Conservation (phyloP, 2,113 vertebrate species). For the Myodes glareolus region DNA sequence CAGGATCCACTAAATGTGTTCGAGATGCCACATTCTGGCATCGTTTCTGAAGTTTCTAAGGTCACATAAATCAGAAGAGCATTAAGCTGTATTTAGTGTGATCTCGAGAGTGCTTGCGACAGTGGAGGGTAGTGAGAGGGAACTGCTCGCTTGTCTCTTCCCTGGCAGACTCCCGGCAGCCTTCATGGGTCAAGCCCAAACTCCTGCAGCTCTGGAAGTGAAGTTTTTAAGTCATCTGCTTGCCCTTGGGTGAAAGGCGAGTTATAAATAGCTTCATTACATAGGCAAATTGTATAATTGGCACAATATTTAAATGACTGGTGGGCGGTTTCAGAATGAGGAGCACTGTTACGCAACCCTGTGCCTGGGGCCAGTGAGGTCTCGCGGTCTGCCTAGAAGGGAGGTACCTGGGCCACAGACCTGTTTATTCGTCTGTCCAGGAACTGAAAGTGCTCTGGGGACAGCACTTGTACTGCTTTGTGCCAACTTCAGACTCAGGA, state of each 20-base stretch:
- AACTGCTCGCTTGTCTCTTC: background rate
- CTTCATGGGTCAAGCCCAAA: background rate
- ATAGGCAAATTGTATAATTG: constrained; percentile 37
- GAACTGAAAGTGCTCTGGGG: background rate
- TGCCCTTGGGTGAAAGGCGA: background rate
- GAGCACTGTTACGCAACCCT: background rate
- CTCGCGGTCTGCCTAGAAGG: background rate
- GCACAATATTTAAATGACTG: constrained; percentile 18
- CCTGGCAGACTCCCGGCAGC: background rate
- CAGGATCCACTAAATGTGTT: background rate
- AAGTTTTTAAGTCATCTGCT: background rate
- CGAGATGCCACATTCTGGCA: background rate
- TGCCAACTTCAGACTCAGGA: background rate
- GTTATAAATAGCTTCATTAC: constrained; percentile 29
- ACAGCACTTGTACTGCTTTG: background rate
- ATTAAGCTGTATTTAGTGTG: background rate
- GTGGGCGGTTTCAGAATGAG: constrained; percentile 12
- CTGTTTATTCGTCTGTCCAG: background rate
- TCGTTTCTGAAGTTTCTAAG: background rate
- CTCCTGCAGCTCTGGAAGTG: background rate
- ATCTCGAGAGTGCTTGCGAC: background rate
- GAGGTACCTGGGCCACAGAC: background rate
- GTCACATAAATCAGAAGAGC: background rate
- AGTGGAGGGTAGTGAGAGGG: background rate
- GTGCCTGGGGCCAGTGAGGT: background rate